These are phyloP conservation scores for Drosophila infuscata DNA, from an alignment of 2,888 invertebrate species.

Conservation along the genomic window DNA sequence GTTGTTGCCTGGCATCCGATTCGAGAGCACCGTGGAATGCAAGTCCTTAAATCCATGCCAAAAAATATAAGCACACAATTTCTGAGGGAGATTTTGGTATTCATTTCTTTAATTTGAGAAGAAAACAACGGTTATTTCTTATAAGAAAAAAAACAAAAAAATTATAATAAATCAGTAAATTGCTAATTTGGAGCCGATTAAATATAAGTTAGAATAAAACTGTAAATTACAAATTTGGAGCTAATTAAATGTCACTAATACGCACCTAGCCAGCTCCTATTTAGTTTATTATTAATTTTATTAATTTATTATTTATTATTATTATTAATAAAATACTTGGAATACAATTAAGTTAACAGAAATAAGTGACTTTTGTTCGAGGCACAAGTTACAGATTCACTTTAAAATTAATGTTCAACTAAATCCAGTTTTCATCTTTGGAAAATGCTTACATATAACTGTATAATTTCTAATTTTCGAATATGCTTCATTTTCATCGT, in stretches of 20 bases:
- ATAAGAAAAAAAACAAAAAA: no score
- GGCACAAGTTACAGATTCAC: not conserved
- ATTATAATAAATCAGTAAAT: not conserved
- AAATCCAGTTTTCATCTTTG: not conserved
- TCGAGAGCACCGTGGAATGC: constrained; percentile 57
- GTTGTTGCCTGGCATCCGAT: constrained; percentile 69
- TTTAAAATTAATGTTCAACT: not conserved
- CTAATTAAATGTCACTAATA: not conserved
- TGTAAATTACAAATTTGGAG: not conserved
- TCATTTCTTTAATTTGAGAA: not conserved
- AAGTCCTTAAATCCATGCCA: not conserved
- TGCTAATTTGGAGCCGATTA: no score
- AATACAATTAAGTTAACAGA: not conserved
- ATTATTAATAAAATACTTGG: not conserved
- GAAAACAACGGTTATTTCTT: not conserved
- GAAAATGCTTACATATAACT: not conserved
- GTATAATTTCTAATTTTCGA: not conserved
- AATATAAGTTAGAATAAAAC: no score
- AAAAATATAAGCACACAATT: constrained; percentile 12
- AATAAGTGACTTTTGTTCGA: not conserved
- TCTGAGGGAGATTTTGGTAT: not conserved
- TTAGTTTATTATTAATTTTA: no score
- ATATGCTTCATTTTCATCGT: not conserved
- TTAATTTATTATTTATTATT: no score
- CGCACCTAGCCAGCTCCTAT: not conserved